Base-by-base conservation (phyloP, 1,140 invertebrate genomes). In the Kradibia gibbosae region DNA sequence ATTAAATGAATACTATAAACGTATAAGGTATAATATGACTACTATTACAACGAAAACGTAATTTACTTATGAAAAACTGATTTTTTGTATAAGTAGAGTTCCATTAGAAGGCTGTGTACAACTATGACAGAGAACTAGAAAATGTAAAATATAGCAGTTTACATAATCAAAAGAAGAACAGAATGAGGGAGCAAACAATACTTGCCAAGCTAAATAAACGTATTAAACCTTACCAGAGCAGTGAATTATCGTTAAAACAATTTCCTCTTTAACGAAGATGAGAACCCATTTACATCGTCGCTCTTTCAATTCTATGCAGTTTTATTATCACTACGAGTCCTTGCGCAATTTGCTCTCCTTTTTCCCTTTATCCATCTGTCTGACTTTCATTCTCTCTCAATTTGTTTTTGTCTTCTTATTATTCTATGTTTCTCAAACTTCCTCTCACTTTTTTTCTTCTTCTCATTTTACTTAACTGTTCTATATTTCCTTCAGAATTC, bases 161-260 rank as follows among this genome's bases (percentile, higher is more conserved):
- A 42, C 57, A 34, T 13, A 67, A 67, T 78, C 20, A 67, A 48
- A 78, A 39, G 3, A 28, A 5, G 11, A 25, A 67, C 25, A 42
- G 10, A 48, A 20, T 62, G 25, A 36, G 34, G 48, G 31, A 74
- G 48, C 25, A 81, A 75, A 55, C 79, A 75, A 70, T 75, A 70
- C 45, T 57, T 65, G 17, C 11, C 15, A n/a, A 34, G 71, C 62
- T 60, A 80, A 83, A 83, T 78, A 80, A 80, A 81, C 81, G 82
- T 82, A 80, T 85, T 76, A 77, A 81, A 81, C 17, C 17, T 71
- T 60, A 65, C 28, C 55, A 75, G 42, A 39, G n/a, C 55, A 62
- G 57, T 81, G 65, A 83, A 86, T 86, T 85, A 85, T 86, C 84
- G 62, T 86, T 84, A 85, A 86, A 82, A 85, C 83, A 86, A 86